Conservation (phyloP, 2,113 vertebrate genomes). For the Brevimyrus niger region DNA sequence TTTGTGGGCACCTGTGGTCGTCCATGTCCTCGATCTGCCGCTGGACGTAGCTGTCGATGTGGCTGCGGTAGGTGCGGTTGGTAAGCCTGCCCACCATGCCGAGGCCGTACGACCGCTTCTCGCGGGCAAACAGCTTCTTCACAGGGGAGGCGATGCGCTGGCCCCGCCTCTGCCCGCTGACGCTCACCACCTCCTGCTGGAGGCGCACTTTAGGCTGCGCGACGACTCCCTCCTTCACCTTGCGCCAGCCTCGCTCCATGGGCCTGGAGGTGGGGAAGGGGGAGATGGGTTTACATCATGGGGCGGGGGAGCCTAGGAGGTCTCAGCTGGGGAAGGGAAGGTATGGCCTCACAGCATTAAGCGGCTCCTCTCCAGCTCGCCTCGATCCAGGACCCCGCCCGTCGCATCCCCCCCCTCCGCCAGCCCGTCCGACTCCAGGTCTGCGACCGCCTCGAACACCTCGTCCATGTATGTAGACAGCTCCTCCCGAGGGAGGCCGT, state of each 20-base stretch:
- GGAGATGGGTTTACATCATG: neutral
- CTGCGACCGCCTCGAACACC: conserved; percentile 87
- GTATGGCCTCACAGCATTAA: conserved; percentile 79
- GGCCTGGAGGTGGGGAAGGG: conserved; percentile 58
- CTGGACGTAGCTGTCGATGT: conserved; percentile 94
- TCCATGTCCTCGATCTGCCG: conserved; percentile 98
- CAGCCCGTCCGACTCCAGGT: conserved; percentile 67
- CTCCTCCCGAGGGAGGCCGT: conserved; percentile 84
- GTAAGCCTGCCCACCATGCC: conserved; percentile 96
- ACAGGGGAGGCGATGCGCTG: conserved; percentile 88
- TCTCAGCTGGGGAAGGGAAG: neutral
- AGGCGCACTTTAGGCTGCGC: conserved; percentile 83
- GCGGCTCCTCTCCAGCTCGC: conserved; percentile 86
- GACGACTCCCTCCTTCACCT: conserved; percentile 77
- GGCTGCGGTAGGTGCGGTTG: conserved; percentile 95
- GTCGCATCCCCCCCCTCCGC: conserved; percentile 76
- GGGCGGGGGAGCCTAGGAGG: neutral
- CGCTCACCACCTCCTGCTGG: conserved; percentile 90
- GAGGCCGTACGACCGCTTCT: conserved; percentile 90
- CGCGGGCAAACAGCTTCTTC: conserved; percentile 88
- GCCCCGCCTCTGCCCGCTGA: conserved; percentile 77
- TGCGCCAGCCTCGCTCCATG: conserved; percentile 90
- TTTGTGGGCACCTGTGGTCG: conserved; percentile 74
- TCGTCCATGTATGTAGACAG: conserved; percentile 85
- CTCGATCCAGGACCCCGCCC: conserved; percentile 86